Evolutionary conservation across 2,888 invertebrate species (phyloP).

Genomic region (Trissolcus brochymenae): DNA sequence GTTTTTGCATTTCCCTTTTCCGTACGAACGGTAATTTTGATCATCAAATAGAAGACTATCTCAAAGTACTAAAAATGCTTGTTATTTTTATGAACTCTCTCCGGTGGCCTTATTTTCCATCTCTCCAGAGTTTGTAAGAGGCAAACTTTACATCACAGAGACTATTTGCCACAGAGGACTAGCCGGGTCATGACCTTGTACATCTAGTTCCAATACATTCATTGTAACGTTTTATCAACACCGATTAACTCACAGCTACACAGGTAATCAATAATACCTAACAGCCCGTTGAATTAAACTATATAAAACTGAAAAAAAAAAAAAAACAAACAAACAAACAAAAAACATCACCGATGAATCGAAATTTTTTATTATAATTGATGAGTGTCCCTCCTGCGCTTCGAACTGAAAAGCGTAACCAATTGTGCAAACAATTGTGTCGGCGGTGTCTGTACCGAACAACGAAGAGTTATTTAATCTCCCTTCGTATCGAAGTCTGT

Average conservation of each 20-base stretch:
- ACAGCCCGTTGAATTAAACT: not conserved
- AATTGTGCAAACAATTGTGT: not conserved
- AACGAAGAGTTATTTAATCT: slow-evolving; percentile 5
- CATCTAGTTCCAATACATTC: slow-evolving; percentile 29
- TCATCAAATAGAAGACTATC: no score
- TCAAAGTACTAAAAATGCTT: no score
- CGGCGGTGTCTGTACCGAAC: not conserved
- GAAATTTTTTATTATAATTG: slow-evolving; percentile 50
- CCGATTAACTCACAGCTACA: slow-evolving; percentile 34
- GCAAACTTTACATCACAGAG: slow-evolving; percentile 6
- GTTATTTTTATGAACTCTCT: slow-evolving; percentile 15
- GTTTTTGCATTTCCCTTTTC: no score
- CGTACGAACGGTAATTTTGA: no score
- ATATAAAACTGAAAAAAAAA: slow-evolving; percentile 8
- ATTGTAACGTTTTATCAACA: slow-evolving; percentile 23
- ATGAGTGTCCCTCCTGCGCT: slow-evolving; percentile 30
- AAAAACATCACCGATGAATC: slow-evolving; percentile 25
- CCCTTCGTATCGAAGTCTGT: slow-evolving; percentile 6
- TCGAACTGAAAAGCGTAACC: slow-evolving; percentile 18
- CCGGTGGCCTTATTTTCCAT: slow-evolving; percentile 27
- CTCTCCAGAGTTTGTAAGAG: slow-evolving; percentile 15
- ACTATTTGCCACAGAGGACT: slow-evolving; percentile 25
- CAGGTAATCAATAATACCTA: slow-evolving; percentile 33
- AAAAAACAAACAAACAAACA: no score
- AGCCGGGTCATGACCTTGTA: slow-evolving; percentile 37